Conservation (phyloP, 2,113 vertebrate species). For the Mastomys natalensis region DNA sequence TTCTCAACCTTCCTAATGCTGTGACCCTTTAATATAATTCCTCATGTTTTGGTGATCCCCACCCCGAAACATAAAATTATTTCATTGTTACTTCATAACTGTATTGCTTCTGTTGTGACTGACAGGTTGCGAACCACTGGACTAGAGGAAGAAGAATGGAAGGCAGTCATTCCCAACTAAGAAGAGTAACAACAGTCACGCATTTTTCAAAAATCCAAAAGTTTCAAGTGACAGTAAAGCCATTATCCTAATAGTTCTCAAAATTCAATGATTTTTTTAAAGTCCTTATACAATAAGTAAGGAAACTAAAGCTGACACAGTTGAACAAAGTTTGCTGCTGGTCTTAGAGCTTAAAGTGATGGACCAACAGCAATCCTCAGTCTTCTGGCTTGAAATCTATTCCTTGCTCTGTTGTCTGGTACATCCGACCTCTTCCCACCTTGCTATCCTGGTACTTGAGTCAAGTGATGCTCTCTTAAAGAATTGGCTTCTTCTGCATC, state of each 20-base stretch:
- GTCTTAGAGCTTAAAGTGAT: background rate
- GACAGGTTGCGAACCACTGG: background rate
- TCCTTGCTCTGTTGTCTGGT: background rate
- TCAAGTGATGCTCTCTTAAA: background rate
- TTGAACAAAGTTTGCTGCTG: background rate
- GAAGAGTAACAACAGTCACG: background rate
- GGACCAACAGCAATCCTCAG: background rate
- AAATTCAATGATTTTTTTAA: background rate
- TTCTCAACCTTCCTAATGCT: background rate
- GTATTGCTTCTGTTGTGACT: background rate
- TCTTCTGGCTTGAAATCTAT: background rate
- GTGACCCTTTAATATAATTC: background rate
- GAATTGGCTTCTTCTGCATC: background rate
- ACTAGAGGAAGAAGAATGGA: background rate
- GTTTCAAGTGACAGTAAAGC: slow-evolving; percentile 37
- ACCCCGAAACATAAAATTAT: background rate
- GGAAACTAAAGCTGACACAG: background rate
- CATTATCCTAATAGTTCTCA: background rate
- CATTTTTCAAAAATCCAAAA: slow-evolving; percentile 27
- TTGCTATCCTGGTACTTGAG: background rate
- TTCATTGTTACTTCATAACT: background rate
- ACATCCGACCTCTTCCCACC: background rate
- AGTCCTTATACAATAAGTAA: background rate
- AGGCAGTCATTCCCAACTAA: background rate
- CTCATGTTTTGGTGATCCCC: background rate